These are phyloP conservation scores for Gymnorhina tibicen DNA, from an alignment of 2,113 vertebrate genomes.

Conservation along the genomic window DNA sequence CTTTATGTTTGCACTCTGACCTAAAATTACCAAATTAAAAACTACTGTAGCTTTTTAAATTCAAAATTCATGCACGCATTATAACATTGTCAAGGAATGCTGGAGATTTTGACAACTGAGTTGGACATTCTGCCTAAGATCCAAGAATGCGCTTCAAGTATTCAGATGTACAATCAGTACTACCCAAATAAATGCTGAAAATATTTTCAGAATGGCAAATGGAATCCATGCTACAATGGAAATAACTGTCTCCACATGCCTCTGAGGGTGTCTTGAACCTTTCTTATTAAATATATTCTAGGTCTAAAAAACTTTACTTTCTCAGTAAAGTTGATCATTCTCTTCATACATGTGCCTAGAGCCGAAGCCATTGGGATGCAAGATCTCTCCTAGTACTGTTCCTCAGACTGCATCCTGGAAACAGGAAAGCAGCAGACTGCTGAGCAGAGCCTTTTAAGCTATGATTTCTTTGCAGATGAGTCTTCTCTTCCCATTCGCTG, in stretches of 20 bases:
- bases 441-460: background rate
- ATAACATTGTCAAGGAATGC: background rate
- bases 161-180: background rate
- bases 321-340: background rate
- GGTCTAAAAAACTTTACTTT: background rate
- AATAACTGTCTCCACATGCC: background rate
- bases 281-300: background rate
- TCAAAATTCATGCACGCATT: background rate
- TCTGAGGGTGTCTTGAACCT: background rate
- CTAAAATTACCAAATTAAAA: background rate
- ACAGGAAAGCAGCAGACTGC: background rate
- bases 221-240: background rate
- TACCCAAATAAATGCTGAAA: background rate
- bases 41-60: background rate
- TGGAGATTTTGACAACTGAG: background rate
- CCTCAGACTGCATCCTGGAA: background rate
- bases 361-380: background rate
- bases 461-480: background rate
- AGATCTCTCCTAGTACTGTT: background rate
- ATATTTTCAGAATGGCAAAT: background rate
- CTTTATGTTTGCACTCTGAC: background rate
- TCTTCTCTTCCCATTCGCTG: background rate
- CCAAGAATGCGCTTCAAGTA: background rate
- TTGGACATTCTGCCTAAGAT: background rate
- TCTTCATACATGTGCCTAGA: background rate